phyloP scores from a whole-genome alignment of 30 jellyfish, hydroid and myxozoan genomes.

The Chironex yamaguchii region DNA sequence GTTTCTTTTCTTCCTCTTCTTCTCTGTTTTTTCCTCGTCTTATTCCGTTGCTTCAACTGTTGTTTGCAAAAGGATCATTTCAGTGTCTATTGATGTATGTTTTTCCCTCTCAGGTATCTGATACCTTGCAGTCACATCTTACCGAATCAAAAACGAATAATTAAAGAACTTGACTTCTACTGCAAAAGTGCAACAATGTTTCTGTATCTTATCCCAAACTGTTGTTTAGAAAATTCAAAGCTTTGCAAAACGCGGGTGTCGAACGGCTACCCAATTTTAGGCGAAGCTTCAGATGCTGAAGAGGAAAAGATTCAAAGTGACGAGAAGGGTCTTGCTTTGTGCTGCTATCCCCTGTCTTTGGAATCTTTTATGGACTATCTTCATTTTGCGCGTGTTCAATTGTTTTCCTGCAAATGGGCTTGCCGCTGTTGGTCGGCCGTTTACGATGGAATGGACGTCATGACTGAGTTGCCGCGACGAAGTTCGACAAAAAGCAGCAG shows the following conservation, averaged over 20 bases:
- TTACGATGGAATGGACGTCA: slow-evolving; percentile 98
- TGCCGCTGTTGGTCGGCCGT: slow-evolving; percentile 96
- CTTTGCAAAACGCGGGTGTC: background rate
- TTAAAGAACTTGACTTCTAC: slow-evolving; percentile 91
- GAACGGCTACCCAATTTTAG: background rate
- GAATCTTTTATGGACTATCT: slow-evolving; percentile 74
- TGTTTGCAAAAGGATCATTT: background rate
- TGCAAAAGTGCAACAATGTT: slow-evolving; percentile 98
- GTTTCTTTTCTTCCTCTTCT: too few species aligned
- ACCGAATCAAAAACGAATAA: slow-evolving; percentile 94
- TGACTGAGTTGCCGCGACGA: slow-evolving; percentile 79
- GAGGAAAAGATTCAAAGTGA: background rate
- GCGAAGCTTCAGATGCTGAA: background rate
- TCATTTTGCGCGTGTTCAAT: slow-evolving; percentile 58
- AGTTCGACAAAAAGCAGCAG: background rate
- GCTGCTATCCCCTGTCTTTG: background rate
- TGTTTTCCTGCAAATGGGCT: slow-evolving; percentile 79
- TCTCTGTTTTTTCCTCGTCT: background rate
- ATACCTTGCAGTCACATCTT: slow-evolving; percentile 91
- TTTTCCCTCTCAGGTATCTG: slow-evolving; percentile 70
- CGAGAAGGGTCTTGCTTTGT: background rate
- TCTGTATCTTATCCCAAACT: slow-evolving; percentile 87
- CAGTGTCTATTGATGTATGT: background rate
- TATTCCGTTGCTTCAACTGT: background rate
- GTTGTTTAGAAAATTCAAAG: slow-evolving; percentile 72